Evolutionary conservation across 2,888 invertebrate species (phyloP), one percentile per base, ranked within the genome.

Genomic region (Lissocephala sabroskyi): DNA sequence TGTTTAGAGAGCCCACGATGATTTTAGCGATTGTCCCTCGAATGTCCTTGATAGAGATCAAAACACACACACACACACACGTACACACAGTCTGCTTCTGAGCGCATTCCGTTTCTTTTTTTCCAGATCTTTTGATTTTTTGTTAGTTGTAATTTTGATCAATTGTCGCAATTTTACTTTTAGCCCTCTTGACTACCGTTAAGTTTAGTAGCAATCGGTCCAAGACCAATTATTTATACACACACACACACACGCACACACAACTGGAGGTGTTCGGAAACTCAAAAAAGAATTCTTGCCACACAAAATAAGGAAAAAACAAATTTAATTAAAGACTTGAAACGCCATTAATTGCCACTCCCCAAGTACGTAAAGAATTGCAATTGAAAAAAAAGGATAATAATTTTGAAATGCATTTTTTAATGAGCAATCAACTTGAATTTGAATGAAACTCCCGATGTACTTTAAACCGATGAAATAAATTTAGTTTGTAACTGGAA

Each of bases 261-360:
- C n/a, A n/a, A n/a, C n/a, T n/a, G n/a, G n/a, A n/a, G 59, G 64
- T 71, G 52, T 73, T 65, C 42, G 11, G 41, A 54, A 59, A 58
- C 42, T 54, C 49, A 50, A 49, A 45, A 62, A 67, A 57, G 62
- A 52, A 65, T 42, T 68, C 77, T 68, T 76, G 77, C 68, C 68
- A 68, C 36, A 41, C 49, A 52, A 57, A 52, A 49, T 33, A 19
- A 44, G 18, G 23, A 23, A 10, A 29, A 43, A 41, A 13, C 2
- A 41, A 60, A 70, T 62, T 70, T 67, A 59, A 56, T 53, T n/a
- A 64, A 73, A 76, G 74, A 76, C 77, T 76, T 68, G 44, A 52
- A 62, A 50, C 59, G 65, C 73, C 65, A 75, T 76, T 65, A 49
- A 40, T 50, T 57, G 49, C 48, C 59, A 54, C 52, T 59, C 14